Percentiles rank a stretch among this genome's conserved stretches.
Conservation (phyloP, 2,113 vertebrate genomes). For the Natator depressus region DNA sequence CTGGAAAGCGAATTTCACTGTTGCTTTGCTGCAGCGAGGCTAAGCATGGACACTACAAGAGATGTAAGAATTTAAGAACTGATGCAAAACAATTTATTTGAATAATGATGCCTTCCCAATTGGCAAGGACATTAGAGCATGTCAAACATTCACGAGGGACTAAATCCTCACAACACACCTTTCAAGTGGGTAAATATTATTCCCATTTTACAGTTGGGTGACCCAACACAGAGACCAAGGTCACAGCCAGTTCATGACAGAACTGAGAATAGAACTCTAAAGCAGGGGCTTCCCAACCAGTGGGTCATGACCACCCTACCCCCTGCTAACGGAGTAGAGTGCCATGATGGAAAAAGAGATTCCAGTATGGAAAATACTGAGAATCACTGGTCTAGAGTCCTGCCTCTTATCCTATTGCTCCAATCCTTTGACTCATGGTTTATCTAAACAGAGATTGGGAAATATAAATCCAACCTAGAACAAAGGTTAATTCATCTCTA, state of each 20-base stretch:
- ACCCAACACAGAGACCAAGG: neutral
- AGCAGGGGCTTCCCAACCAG: neutral
- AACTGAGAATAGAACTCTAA: neutral
- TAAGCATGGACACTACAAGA: constrained; percentile 5
- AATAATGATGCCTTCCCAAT: constrained; percentile 23
- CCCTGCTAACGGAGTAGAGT: neutral
- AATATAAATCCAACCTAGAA: constrained; percentile 1
- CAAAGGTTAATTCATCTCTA: neutral
- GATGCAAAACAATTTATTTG: constrained; percentile 32
- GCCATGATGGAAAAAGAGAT: neutral
- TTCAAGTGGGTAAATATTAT: neutral
- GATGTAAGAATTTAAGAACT: neutral
- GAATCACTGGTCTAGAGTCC: neutral
- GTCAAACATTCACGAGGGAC: neutral
- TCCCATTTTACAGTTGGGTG: neutral
- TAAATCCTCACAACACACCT: constrained; percentile 7
- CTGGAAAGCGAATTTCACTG: constrained; percentile 1
- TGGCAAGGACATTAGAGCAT: neutral
- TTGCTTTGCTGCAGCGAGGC: neutral
- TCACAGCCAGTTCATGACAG: neutral
- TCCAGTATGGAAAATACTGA: neutral
- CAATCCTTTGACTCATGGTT: neutral
- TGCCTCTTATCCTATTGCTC: neutral
- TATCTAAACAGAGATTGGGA: neutral
- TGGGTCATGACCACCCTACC: neutral